These are phyloP conservation scores for Chelonia mydas DNA, from an alignment of 2,797 vertebrate genomes.

Conservation along the genomic window DNA sequence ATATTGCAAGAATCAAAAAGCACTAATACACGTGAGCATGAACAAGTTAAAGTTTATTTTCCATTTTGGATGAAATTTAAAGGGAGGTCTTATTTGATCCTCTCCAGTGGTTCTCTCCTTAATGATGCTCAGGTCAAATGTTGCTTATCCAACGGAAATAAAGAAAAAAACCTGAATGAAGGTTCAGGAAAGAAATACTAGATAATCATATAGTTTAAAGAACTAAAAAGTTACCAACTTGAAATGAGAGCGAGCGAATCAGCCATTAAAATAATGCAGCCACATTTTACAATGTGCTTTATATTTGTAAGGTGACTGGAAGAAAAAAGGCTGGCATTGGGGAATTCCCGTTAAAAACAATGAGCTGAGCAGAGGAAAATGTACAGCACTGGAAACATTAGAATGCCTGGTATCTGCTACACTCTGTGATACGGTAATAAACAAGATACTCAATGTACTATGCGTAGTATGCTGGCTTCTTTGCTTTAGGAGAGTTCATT, in stretches of 20 bases:
- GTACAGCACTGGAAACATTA: not conserved
- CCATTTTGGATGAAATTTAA: not conserved
- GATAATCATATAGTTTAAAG: not conserved
- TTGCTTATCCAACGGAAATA: not conserved
- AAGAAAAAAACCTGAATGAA: not conserved
- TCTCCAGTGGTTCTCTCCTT: not conserved
- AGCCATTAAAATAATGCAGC: not conserved
- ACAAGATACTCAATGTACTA: not conserved
- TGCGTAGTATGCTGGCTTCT: not conserved
- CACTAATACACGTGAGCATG: not conserved
- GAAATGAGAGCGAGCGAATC: not conserved
- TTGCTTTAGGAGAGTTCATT: slow-evolving; percentile 46
- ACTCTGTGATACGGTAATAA: not conserved
- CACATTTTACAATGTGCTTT: not conserved
- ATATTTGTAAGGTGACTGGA: not conserved
- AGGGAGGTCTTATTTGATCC: not conserved
- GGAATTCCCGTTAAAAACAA: not conserved
- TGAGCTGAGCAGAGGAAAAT: not conserved
- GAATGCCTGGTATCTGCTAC: not conserved
- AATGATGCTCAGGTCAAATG: not conserved
- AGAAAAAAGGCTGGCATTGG: not conserved
- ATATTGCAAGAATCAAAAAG: not conserved
- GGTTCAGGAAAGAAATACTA: not conserved
- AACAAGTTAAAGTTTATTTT: not conserved
- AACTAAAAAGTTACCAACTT: not conserved